These are phyloP conservation scores for Aphelenchoides besseyi DNA, from an alignment of 1,140 invertebrate species.

Conservation along the genomic window DNA sequence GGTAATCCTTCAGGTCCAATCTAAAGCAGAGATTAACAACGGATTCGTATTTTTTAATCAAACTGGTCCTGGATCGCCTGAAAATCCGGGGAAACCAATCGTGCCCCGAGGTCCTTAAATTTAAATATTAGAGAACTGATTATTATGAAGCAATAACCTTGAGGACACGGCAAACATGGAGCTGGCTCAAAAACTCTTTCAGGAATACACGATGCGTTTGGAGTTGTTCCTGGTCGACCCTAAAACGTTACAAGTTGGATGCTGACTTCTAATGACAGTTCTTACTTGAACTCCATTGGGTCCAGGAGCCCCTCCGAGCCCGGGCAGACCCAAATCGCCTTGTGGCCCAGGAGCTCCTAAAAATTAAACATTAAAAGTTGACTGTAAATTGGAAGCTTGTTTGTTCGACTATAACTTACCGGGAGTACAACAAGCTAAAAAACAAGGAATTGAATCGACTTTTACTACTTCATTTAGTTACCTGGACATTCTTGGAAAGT, in stretches of 20 bases:
- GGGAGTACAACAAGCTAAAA: slow-evolving; percentile 58
- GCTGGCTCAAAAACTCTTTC: slow-evolving; percentile 62
- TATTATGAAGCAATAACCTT: no score
- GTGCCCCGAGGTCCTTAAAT: no score
- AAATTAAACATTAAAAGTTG: no score
- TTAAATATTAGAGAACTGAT: no score
- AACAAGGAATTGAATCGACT: no score
- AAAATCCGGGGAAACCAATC: slow-evolving; percentile 48
- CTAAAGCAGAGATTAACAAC: no score
- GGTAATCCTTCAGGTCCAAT: no score
- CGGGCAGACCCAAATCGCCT: slow-evolving; percentile 59
- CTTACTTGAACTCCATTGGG: slow-evolving; percentile 38
- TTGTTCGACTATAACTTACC: no score
- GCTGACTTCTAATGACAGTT: background rate
- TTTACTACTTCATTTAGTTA: slow-evolving; percentile 30
- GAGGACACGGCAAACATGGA: slow-evolving; percentile 61
- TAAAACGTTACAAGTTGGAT: slow-evolving; percentile 52
- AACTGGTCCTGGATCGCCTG: no score
- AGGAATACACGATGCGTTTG: slow-evolving; percentile 62
- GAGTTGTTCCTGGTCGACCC: slow-evolving; percentile 60
- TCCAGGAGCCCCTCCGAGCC: slow-evolving; percentile 56
- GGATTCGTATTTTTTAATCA: no score
- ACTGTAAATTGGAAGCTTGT: no score
- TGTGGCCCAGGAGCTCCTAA: slow-evolving; percentile 58
- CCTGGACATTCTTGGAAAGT: slow-evolving; percentile 62